Conservation (phyloP, 2,888 invertebrate genomes). For the Brenthis ino region DNA sequence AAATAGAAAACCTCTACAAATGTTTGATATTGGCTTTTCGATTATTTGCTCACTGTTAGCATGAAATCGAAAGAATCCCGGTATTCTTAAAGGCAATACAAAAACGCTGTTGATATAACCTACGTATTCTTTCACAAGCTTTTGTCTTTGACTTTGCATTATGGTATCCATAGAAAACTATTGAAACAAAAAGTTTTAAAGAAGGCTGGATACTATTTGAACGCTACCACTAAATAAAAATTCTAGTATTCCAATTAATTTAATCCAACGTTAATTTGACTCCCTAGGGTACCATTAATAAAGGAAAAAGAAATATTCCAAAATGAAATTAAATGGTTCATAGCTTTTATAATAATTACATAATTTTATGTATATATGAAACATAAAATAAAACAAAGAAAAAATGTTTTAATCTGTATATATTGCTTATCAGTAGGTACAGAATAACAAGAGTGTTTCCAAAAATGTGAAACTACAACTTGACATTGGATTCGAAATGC, state of each 20-base stretch:
- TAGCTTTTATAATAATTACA: not conserved
- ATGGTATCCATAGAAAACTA: not conserved
- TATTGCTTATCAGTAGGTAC: conserved; percentile 78
- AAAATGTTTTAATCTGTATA: conserved; percentile 70
- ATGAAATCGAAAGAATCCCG: conserved; percentile 55
- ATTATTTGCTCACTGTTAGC: conserved; percentile 51
- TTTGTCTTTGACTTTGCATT: conserved; percentile 31
- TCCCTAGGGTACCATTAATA: not conserved
- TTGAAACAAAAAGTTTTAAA: no score
- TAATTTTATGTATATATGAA: not conserved
- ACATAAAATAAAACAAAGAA: conserved; percentile 41
- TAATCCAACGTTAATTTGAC: not conserved
- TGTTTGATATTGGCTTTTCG: conserved; percentile 20
- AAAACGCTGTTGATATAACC: conserved; percentile 17
- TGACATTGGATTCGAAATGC: conserved; percentile 75
- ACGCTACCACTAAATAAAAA: not conserved
- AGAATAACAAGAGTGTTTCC: conserved; percentile 77
- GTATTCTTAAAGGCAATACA: conserved; percentile 9
- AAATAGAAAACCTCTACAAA: no score
- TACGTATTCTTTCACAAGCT: conserved; percentile 28
- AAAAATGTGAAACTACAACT: conserved; percentile 69
- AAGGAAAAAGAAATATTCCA: not conserved
- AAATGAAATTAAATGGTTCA: not conserved
- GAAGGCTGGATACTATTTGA: not conserved
- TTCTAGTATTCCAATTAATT: not conserved